Percentiles rank a stretch among this genome's conserved stretches.
Conservation (phyloP, 2,797 vertebrate genomes). For the Carduelis carduelis region DNA sequence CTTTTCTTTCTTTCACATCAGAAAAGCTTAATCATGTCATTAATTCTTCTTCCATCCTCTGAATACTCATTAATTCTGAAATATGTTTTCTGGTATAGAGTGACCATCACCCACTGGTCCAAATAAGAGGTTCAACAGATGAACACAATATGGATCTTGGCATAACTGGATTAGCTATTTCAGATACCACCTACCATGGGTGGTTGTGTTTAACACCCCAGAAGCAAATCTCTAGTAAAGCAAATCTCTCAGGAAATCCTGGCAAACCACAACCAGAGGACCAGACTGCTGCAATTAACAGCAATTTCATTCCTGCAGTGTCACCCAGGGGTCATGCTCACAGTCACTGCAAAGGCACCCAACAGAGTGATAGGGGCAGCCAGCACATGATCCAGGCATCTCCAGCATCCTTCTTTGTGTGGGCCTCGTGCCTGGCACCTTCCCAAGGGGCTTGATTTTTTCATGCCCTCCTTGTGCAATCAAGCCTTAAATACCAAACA, state of each 20-base stretch:
- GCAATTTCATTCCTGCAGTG: background rate
- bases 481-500: conserved; percentile 3
- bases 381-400: background rate
- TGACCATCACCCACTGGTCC: background rate
- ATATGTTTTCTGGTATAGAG: background rate
- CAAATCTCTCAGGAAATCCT: background rate
- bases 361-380: fast-evolving
- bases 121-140: background rate
- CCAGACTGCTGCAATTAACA: background rate
- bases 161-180: background rate
- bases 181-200: fast-evolving
- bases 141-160: background rate
- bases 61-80: background rate
- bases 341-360: background rate
- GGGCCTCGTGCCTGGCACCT: background rate
- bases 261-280: background rate
- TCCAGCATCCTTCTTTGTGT: background rate
- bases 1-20: background rate
- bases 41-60: background rate
- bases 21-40: background rate
- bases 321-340: fast-evolving
- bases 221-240: background rate
- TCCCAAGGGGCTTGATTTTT: conserved; percentile 8
- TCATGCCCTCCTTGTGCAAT: conserved; percentile 23
- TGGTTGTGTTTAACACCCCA: background rate